Conservation (phyloP, 2,113 vertebrate species). For the Gambusia affinis region DNA sequence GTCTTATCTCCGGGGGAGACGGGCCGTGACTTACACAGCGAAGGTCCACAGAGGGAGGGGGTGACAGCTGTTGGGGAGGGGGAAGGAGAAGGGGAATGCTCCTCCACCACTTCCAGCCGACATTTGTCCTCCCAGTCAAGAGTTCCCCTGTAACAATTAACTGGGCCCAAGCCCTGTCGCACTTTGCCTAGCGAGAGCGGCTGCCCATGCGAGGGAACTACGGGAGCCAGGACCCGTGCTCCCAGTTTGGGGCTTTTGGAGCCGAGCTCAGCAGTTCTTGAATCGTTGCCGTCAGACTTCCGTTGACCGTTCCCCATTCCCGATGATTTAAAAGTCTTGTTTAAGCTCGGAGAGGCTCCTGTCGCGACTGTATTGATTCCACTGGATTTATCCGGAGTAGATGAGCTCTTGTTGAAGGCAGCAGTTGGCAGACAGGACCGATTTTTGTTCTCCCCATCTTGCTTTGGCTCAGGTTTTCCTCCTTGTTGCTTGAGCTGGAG, state of each 20-base stretch:
- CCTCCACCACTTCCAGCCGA: conserved; percentile 87
- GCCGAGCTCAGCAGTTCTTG: conserved; percentile 73
- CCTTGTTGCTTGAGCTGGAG: conserved; percentile 47
- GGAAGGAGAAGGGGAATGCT: conserved; percentile 84
- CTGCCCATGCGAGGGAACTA: conserved; percentile 71
- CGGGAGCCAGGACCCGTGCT: conserved; percentile 66
- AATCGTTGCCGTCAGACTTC: conserved; percentile 62
- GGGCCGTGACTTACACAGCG: conserved; percentile 77
- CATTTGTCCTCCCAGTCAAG: conserved; percentile 86
- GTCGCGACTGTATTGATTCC: conserved; percentile 13
- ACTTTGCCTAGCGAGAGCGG: conserved; percentile 75
- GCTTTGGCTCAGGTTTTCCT: conserved; percentile 60
- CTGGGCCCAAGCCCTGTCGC: conserved; percentile 68
- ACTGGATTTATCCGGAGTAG: conserved; percentile 50
- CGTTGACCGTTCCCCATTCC: conserved; percentile 65
- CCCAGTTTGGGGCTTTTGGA: conserved; percentile 73
- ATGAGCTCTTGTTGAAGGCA: conserved; percentile 49
- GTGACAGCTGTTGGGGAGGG: conserved; percentile 77
- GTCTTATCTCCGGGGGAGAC: conserved; percentile 79
- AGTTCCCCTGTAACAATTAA: conserved; percentile 81
- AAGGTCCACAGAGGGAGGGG: conserved; percentile 78
- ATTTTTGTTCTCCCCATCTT: conserved; percentile 53
- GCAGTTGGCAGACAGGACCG: conserved; percentile 41
- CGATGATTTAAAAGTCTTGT: conserved; percentile 67
- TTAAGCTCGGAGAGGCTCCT: conserved; percentile 43